phyloP scores from a whole-genome alignment of 2,113 vertebrate species.

The Petaurus breviceps region DNA sequence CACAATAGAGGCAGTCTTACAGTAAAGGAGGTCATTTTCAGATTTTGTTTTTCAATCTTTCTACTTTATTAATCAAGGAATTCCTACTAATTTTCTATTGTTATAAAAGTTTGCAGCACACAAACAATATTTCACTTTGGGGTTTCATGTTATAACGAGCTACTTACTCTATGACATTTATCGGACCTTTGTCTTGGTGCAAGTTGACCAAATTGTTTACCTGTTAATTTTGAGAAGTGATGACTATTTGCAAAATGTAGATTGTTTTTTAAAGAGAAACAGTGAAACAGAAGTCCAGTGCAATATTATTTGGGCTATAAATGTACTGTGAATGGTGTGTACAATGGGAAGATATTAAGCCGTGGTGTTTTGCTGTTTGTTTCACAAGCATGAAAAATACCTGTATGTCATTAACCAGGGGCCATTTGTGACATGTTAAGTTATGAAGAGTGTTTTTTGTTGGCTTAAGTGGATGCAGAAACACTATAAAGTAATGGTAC shows the following conservation, averaged over 20 bases:
- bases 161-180: conserved; percentile 39
- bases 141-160: conserved; percentile 58
- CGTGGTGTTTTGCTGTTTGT: conserved; percentile 81
- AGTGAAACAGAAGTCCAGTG: conserved; percentile 68
- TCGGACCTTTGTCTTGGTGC: conserved; percentile 66
- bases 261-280: conserved; percentile 12
- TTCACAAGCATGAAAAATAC: conserved; percentile 77
- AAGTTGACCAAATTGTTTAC: conserved; percentile 77
- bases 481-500: background rate
- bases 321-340: conserved; percentile 78
- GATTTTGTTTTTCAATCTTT: conserved; percentile 80
- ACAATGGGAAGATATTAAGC: conserved; percentile 74
- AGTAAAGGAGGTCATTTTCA: conserved; percentile 76
- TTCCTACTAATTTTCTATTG: conserved; percentile 78
- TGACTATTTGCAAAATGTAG: conserved; percentile 61
- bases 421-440: conserved; percentile 54
- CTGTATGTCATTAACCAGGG: conserved; percentile 57
- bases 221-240: conserved; percentile 67
- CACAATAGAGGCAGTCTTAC: conserved; percentile 72
- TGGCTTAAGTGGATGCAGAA: conserved; percentile 19
- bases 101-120: conserved; percentile 73
- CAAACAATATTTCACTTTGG: conserved; percentile 57
- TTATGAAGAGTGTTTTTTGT: conserved; percentile 33
- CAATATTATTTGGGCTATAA: conserved; percentile 74
- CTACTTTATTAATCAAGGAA: conserved; percentile 82